Evolutionary conservation across 2,888 invertebrate species (phyloP), one percentile per base, ranked within the genome.

Genomic region (Drosophila hawaiiensis): DNA sequence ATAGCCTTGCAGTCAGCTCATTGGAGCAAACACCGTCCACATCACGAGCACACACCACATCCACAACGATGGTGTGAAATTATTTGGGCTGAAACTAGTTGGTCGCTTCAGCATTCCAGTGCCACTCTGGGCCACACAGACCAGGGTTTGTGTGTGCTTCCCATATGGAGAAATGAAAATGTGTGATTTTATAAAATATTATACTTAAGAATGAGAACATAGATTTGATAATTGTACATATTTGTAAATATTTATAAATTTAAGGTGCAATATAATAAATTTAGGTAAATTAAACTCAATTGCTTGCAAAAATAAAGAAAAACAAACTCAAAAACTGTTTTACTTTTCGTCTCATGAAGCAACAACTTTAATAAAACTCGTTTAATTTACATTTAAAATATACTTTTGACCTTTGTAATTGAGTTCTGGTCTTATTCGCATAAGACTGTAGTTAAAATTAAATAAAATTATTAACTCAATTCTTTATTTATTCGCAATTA

Each of bases 101-200:
- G 41, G 19, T 22, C 2, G 55, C 47, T 76, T 47, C 67, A 73
- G 62, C 79, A 59, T 81, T 78, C 58, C 73, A 64, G 75, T 80
- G 85, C 83, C 78, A 85, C 78, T 83, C 73, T 80, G 77, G 65
- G 79, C 69, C 83, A 58, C 76, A 85, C 82, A 82, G 43, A 74
- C 53, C 10, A 41, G 19, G 19, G 33, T 67, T 77, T 83, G 82
- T 83, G 86, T 82, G 83, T 50, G 80, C 62, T 70, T 69, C 64
- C 65, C 62, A 75, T 39, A 64, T 68, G 76, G 64, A 76, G 73
- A 80, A 80, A 76, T 73, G 70, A 83, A 80, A 86, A 78, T 73
- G 80, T 85, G 85, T 85, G 85, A 85, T 85, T 86, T 80, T 84
- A 73, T 47, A 68, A 76, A 81, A 65, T 81, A 80, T 43, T 77